Evolutionary conservation across 2,797 vertebrate genomes (phyloP), one percentile per base, ranked within the genome.

Genomic region (Fistularia commersonii): DNA sequence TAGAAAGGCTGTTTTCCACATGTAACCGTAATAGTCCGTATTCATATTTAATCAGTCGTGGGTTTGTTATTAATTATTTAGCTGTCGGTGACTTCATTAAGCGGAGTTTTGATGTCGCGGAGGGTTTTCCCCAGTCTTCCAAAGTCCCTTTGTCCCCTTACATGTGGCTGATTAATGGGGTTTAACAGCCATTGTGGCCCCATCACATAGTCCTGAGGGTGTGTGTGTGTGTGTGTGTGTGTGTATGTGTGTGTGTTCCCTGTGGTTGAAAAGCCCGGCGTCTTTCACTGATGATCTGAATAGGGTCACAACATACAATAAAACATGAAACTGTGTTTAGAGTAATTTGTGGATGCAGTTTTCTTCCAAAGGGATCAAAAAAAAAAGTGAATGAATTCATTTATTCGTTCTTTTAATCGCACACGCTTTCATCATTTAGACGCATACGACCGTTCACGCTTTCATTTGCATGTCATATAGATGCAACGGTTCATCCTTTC

Each of bases 41-140:
- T 82, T 82, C 82, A 86, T 85, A 88, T 87, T 89, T 87, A 83
- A 90, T 88, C 81, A 83, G 80, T 80, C 77, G 74, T 72, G 63
- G 75, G 66, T 63, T 72, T 45, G 23, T 1, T 80, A 84, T 90
- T 87, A 90, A 90, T 90, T 90, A 86, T 89, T 89, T 78, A 82
- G 80, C 70, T 78, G 83, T 63, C 71, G 65, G 75, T 70, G 70
- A 83, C 66, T 84, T 85, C 67, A 88, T 86, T 80, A 83, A 81
- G 75, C 75, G 71, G 53, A 32, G 44, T 71, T 81, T 57, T 43
- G 56, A 64, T 75, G 60, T 23, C 23, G 23, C 23, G 23, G 23
- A 23, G 23, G 60, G 55, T 64, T 82, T 75, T 66, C 65, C 42
- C 43, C 57, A 63, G 70, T 79, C 53, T 64, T 39, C 49, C 45